Base-by-base conservation (phyloP, 2,797 vertebrate genomes). In the Lophotriccus pileatus region DNA sequence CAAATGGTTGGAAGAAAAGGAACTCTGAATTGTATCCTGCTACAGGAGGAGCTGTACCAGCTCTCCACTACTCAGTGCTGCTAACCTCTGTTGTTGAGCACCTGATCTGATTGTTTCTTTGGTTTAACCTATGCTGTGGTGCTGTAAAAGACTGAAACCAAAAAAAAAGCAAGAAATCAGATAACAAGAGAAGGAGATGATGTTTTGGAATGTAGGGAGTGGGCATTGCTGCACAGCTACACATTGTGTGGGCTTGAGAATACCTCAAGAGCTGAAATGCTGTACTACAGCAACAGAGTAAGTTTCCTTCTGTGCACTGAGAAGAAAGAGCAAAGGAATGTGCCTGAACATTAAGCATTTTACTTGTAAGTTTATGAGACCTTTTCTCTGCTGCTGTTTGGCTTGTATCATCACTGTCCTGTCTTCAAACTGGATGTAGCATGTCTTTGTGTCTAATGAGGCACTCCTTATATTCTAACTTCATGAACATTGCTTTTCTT, bases 401-500 rank as follows among this genome's bases (percentile, higher is more conserved):
- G 46, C 58, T 72, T 58, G 47, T 90, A n/a, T 56, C 0, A 1
- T 81, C 62, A 23, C 47, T 88, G 58, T 86, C 68, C 59, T 84
- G 52, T 67, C 62, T 90, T 78, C 23, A 60, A 46, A 53, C 70
- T 87, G 80, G 69, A 75, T 78, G 83, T 58, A 37, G 87, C 82
- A 73, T 82, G 59, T 13, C 76, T 74, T 84, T 78, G n/a, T 46
- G 53, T 84, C 0, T 0, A 62, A 49, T 37, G 80, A 91, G 39
- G 36, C 74, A 59, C 85, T 58, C 24, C 14, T 90, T 73, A 27
- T 68, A 47, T 37, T 66, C 34, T n/a, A 58, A 67, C 1, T 0
- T 89, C n/a, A 37, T 0, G 2, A 93, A 84, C 66, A 79, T 59
- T 90, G 63, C 79, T 96, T 94, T 94, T 86, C 90, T 94, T 91